Evolutionary conservation across 2,888 invertebrate species (phyloP).

Genomic region (Pegoplata infirma): DNA sequence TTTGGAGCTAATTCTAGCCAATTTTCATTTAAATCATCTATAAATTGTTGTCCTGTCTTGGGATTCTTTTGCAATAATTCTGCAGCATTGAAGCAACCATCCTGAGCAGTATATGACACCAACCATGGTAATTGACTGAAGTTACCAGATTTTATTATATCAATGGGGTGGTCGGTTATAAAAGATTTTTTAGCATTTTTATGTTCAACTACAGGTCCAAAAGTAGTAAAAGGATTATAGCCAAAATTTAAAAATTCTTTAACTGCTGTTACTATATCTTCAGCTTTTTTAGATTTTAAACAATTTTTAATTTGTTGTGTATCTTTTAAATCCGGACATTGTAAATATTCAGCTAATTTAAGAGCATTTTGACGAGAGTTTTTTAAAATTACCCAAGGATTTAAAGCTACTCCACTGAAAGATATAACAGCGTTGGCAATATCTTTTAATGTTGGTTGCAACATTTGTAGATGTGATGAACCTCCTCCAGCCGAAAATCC

Average conservation of each 20-base stretch:
- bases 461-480: conserved; percentile 85
- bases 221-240: conserved; percentile 85
- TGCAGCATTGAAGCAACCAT: conserved; percentile 85
- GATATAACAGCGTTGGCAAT: conserved; percentile 75
- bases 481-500: conserved; percentile 88
- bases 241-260: conserved; percentile 78
- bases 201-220: conserved; percentile 85
- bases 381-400: conserved; percentile 81
- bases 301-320: conserved; percentile 82
- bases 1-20: conserved; percentile 79
- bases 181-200: conserved; percentile 80
- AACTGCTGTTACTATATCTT: conserved; percentile 80
- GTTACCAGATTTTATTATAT: conserved; percentile 81
- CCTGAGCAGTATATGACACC: conserved; percentile 83
- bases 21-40: conserved; percentile 81
- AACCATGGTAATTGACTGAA: conserved; percentile 85
- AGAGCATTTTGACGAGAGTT: conserved; percentile 81
- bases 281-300: conserved; percentile 81
- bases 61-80: conserved; percentile 75
- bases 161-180: conserved; percentile 83
- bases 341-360: conserved; percentile 81
- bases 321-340: conserved; percentile 80
- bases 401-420: conserved; percentile 84
- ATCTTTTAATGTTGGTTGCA: conserved; percentile 79
- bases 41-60: conserved; percentile 71